These are phyloP conservation scores for Alces alces DNA, from an alignment of 2,113 vertebrate genomes.

Conservation along the genomic window DNA sequence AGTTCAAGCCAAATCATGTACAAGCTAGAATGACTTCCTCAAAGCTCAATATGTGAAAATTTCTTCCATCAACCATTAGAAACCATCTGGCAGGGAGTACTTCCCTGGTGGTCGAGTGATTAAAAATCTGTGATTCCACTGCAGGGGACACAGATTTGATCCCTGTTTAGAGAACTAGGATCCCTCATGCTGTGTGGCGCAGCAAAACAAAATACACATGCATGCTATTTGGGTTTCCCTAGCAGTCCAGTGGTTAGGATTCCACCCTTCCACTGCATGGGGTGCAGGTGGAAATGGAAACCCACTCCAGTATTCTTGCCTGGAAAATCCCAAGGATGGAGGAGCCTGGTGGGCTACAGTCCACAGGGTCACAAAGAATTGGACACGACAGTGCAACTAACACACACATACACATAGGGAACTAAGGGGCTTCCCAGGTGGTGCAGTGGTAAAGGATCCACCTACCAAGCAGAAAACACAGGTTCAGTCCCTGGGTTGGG, in stretches of 20 bases:
- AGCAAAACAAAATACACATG: not conserved
- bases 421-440: not conserved
- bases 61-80: not conserved
- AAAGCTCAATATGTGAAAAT: not conserved
- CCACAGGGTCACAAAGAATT: not conserved
- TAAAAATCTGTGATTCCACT: not conserved
- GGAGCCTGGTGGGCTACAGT: not conserved
- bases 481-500: not conserved
- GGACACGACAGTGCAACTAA: not conserved
- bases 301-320: not conserved
- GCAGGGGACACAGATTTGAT: not conserved
- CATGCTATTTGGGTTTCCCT: not conserved
- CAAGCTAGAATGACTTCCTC: not conserved
- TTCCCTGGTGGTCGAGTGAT: not conserved
- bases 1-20: not conserved
- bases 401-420: not conserved
- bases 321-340: not conserved
- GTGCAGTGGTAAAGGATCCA: not conserved
- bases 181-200: not conserved
- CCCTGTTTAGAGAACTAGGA: not conserved
- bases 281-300: not conserved
- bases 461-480: not conserved
- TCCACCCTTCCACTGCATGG: not conserved
- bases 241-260: not conserved
- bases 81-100: not conserved